Evolutionary conservation across 1,140 invertebrate species (phyloP), one percentile per base, ranked within the genome.

Genomic region (Anoplolepis gracilipes): DNA sequence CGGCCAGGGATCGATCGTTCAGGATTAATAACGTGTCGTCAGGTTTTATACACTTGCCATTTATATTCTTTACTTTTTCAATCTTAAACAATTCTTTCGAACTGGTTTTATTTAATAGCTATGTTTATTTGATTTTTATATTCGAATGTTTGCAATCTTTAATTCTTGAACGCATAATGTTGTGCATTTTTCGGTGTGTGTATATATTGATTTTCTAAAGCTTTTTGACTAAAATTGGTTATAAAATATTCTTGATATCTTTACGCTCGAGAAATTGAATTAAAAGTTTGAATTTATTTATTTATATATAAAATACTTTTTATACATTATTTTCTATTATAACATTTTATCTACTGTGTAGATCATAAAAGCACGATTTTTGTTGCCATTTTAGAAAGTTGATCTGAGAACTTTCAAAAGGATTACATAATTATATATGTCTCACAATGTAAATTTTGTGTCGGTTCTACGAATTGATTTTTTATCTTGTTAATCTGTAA

Each of bases 21-120:
- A 67, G 61, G 65, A 75, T 87, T 61, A 36, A 53, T 57, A 61
- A 85, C 84, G 89, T 67, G 91, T 90, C 88, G 79, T 87, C 91
- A 90, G 90, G 42, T 42, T 67, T 79, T 79, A 67, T 39, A 36
- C 19, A 59, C 25, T 70, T 42, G 53, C 49, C 36, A 42, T 46
- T 73, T 82, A 82, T 73, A 59, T 72, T 28, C 25, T 57, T 28
- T 61, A 42, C 22, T 59, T 73, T 59, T 22, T 59, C 53, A 33
- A 28, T 42, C 64, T 42, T 69, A n/a, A 79, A 30, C 39, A 19
- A 55, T 79, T 55, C 33, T 19, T 28, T 16, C 4, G 8, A 70
- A 19, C 28, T 11, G 25, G 8, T 55, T 64, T 42, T 64, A 59
- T 64, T 77, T 39, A 42, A 33, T 16, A 64, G 11, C 36, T n/a